Base-by-base conservation (phyloP, 2,888 invertebrate genomes). In the Drosophila anceps region DNA sequence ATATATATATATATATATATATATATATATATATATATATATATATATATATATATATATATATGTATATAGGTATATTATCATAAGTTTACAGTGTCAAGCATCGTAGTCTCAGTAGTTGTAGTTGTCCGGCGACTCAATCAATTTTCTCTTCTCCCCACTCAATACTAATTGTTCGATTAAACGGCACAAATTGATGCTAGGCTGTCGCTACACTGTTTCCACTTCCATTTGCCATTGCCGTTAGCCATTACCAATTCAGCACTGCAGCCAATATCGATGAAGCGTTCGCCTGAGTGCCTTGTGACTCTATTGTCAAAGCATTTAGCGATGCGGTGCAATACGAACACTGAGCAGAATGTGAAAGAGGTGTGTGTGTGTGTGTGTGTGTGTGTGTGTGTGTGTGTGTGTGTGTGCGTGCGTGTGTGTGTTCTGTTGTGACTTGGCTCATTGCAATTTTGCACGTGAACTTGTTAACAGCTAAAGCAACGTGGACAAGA, bases 401-500 rank as follows among this genome's bases (percentile, higher is more conserved):
- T 24, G 24, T 24, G 24, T 24, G 24, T 24, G 44, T 64, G 44
- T 64, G 70, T 68, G 24, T 24, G 24, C 4, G 24, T 24, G 24
- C 4, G 24, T 24, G 24, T 24, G 44, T 64, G 44, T 64, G 70
- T 68, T 61, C 72, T 66, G 18, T 24, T 66, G 18, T 24, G 50
- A 59, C 59, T 76, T 65, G 73, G 70, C 60, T 79, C 79, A 84
- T 65, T 82, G 69, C 76, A 83, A 84, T 83, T 84, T 79, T 67
- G 82, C 87, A 83, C 87, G 82, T 87, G 84, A 86, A 79, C 82
- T 73, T 81, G 82, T 83, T 84, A 83, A 72, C 73, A 70, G 79
- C 53, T 69, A 62, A 57, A 72, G 69, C 60, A 80, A 57, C 62
- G 50, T 54, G 43, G 41, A 12, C 48, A 68, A 68, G 72, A 83